phyloP scores from a whole-genome alignment of 2,113 vertebrate species.

The Geococcyx californianus region DNA sequence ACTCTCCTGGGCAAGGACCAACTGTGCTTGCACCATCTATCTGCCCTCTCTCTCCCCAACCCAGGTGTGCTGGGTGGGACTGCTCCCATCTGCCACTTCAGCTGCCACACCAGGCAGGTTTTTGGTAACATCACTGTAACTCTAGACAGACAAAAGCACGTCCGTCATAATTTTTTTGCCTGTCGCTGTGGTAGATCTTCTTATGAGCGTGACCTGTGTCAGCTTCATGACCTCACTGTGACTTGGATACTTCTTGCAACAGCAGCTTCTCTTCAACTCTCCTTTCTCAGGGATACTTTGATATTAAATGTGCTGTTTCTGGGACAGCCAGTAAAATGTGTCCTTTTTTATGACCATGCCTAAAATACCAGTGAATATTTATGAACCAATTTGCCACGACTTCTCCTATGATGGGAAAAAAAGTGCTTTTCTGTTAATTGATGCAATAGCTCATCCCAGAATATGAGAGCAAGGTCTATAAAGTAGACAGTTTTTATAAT shows the following conservation, averaged over 20 bases:
- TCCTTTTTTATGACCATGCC: constrained; percentile 26
- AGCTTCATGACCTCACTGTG: not conserved
- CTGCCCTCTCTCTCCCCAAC: not conserved
- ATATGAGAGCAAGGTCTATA: constrained; percentile 23
- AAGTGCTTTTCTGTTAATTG: constrained; percentile 27
- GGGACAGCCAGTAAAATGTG: not conserved
- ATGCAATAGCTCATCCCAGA: constrained; percentile 32
- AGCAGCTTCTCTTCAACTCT: not conserved
- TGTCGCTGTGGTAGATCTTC: not conserved
- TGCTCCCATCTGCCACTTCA: not conserved
- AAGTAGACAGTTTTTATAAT: constrained; percentile 47
- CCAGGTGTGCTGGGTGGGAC: rapidly evolving
- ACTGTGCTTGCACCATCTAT: rapidly evolving
- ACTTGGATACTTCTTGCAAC: not conserved
- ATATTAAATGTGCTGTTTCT: not conserved
- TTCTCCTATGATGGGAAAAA: not conserved
- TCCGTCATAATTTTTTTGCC: not conserved
- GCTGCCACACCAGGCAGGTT: not conserved
- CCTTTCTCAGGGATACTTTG: not conserved
- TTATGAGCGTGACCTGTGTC: not conserved
- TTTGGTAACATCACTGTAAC: not conserved
- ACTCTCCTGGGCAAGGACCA: not conserved
- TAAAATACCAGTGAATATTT: constrained; percentile 62
- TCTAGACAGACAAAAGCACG: not conserved
- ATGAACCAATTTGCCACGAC: constrained; percentile 49